Conservation (phyloP, 2,797 vertebrate species). For the Sebastes wilsoni region DNA sequence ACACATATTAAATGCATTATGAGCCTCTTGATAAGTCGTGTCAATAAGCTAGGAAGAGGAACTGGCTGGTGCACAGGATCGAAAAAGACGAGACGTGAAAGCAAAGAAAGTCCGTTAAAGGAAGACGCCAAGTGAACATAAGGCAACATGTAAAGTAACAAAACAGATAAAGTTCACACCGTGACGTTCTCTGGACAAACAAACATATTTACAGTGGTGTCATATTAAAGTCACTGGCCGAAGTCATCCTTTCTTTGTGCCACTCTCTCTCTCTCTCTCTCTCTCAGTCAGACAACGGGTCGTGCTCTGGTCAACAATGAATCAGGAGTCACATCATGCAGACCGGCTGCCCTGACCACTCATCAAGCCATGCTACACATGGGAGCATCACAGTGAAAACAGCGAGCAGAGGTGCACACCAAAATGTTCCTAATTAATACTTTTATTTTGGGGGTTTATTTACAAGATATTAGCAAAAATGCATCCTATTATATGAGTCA, state of each 20-base stretch:
- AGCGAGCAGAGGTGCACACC: constrained; percentile 71
- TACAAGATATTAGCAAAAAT: background rate
- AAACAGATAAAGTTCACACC: constrained; percentile 5
- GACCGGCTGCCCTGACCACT: constrained; percentile 53
- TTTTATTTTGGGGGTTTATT: background rate
- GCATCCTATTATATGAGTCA: background rate
- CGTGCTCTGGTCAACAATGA: constrained; percentile 34
- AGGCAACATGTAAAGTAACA: constrained; percentile 23
- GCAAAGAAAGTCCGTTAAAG: constrained; percentile 3
- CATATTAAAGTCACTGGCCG: background rate
- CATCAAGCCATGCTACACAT: constrained; percentile 74
- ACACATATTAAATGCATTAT: background rate
- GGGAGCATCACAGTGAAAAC: constrained; percentile 62
- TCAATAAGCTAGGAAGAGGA: background rate
- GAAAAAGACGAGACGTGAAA: constrained; percentile 22
- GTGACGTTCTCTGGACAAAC: constrained; percentile 28
- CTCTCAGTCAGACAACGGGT: constrained; percentile 45
- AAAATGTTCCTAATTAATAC: background rate
- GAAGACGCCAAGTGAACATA: constrained; percentile 21
- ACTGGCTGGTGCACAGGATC: background rate
- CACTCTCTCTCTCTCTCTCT: constrained; percentile 35
- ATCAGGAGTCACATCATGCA: constrained; percentile 66
- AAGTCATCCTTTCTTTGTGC: constrained; percentile 1
- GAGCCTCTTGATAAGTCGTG: background rate
- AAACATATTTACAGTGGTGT: constrained; percentile 15